These are phyloP conservation scores for Anthonomus grandis DNA, from an alignment of 1,140 invertebrate genomes.

Conservation along the genomic window DNA sequence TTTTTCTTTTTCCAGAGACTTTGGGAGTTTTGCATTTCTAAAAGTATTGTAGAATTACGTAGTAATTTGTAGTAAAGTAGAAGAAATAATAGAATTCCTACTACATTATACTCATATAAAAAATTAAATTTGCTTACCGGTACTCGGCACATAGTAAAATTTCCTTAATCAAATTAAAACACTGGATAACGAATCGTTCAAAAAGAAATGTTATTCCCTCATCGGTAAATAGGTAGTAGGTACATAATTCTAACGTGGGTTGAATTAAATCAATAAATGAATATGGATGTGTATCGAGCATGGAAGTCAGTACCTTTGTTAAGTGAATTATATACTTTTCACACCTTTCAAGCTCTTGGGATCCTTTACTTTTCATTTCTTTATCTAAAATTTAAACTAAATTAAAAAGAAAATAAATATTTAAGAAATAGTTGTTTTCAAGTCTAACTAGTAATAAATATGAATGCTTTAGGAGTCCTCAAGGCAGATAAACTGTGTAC, in stretches of 20 bases:
- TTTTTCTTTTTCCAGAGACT: too few species aligned
- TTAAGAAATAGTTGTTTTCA: neutral
- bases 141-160: slow-evolving; percentile 76
- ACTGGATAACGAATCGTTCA: slow-evolving; percentile 83
- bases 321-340: slow-evolving; percentile 80
- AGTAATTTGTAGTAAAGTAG: too few species aligned
- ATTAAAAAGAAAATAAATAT: neutral
- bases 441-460: slow-evolving; percentile 7
- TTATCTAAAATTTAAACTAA: slow-evolving; percentile 33
- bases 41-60: too few species aligned
- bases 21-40: too few species aligned
- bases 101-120: too few species aligned
- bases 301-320: slow-evolving; percentile 72
- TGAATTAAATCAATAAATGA: slow-evolving; percentile 77
- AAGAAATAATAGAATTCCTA: too few species aligned
- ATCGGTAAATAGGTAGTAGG: slow-evolving; percentile 83
- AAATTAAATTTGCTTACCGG: too few species aligned
- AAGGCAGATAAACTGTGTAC: too few species aligned
- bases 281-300: slow-evolving; percentile 73
- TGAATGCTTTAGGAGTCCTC: slow-evolving; percentile 6
- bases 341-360: slow-evolving; percentile 60
- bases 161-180: slow-evolving; percentile 83
- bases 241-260: slow-evolving; percentile 74
- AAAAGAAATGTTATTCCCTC: slow-evolving; percentile 70
- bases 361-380: slow-evolving; percentile 57